Evolutionary conservation across 2,888 invertebrate species (phyloP).

Genomic region (Ypsolopha sequella): DNA sequence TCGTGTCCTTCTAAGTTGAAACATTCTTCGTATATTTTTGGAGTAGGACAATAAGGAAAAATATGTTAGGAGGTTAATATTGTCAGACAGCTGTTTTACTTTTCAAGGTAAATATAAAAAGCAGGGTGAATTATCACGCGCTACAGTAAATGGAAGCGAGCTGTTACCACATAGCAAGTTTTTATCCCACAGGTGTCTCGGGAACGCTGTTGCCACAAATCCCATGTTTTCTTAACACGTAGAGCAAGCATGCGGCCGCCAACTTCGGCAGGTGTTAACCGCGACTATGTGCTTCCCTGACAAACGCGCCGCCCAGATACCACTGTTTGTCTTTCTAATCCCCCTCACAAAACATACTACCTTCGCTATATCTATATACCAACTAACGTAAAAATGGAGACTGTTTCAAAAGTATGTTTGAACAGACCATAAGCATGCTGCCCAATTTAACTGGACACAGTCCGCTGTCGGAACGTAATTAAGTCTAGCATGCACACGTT

Average conservation of each 20-base stretch:
- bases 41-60: slow-evolving; percentile 6
- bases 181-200: background rate
- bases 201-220: slow-evolving; percentile 1
- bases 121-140: background rate
- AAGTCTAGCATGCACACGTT: slow-evolving; percentile 31
- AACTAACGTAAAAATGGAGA: background rate
- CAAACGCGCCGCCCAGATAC: slow-evolving; percentile 64
- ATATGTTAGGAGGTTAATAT: slow-evolving; percentile 9
- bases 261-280: slow-evolving; percentile 55
- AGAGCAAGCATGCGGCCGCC: slow-evolving; percentile 45
- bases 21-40: slow-evolving; percentile 3
- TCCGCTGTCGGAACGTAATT: slow-evolving; percentile 27
- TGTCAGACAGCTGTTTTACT: background rate
- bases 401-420: slow-evolving; percentile 36
- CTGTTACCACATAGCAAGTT: background rate
- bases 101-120: background rate
- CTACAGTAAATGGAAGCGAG: background rate
- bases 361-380: background rate
- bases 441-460: slow-evolving; percentile 26
- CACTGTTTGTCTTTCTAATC: slow-evolving; percentile 48
- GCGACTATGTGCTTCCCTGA: slow-evolving; percentile 28
- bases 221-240: slow-evolving; percentile 14
- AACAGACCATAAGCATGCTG: slow-evolving; percentile 37
- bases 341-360: background rate
- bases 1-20: slow-evolving; percentile 25